Evolutionary conservation across 53 echinoderm and acorn worm genomes (phyloP), one percentile per base, ranked within the genome.

Genomic region (Hippasteria phrygiana): DNA sequence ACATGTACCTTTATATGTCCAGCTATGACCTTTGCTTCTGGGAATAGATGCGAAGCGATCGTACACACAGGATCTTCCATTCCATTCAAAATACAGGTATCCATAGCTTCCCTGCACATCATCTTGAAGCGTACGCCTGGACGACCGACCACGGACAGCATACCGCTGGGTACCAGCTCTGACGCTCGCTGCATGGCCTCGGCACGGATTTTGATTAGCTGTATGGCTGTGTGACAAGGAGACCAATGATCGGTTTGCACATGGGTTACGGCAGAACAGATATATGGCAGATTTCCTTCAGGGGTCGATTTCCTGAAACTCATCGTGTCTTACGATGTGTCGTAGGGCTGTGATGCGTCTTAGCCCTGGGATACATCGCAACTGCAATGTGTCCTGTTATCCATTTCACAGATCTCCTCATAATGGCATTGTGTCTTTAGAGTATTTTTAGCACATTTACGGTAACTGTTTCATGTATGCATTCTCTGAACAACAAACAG

Each of bases 171-270:
- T 6, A 92, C 93, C 43, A 66, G 29, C 29, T 97, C 95, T 0
- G 97, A 97, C 2, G 97, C 97, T 31, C 48, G 87, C 80, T 97
- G 97, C 97, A 97, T 97, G 18, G 97, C 91, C 55, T 97, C 95
- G 2, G 97, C 94, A 51, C 97, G 90, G 12, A 97, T 87, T 50
- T 97, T 95, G 78, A 97, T 95, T 26, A 97, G 63, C 14, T 87
- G 75, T 42, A 97, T 80, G 33, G 97, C 97, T 97, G 86, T 37
- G 53, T 63, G 26, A 63, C 5, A 45, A 45, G 6, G 11, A 45
- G 46, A 45, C 6, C 46, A 56, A 56, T 56, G 59, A 56, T 12
- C 4, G 59, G 18, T 48, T 13, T 48, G 48, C 48, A 48, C 13
- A 7, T 9, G 13, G 7, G 48, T 48, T 9, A 7, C 48, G n/a